Evolutionary conservation across 2,113 vertebrate genomes (phyloP).

Genomic region (Oplegnathus fasciatus): DNA sequence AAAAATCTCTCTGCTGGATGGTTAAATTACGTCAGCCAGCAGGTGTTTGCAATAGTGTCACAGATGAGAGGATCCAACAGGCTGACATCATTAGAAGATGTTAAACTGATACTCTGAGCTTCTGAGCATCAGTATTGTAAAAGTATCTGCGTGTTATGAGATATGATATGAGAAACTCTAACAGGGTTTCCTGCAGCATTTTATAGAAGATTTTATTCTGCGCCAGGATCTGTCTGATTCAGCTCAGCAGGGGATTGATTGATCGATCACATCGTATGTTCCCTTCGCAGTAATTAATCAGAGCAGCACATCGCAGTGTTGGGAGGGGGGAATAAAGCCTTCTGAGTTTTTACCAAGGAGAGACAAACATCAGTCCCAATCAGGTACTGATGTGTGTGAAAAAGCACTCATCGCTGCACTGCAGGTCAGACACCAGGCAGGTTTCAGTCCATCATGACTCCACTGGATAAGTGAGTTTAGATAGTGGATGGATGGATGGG

Average conservation of each 20-base stretch:
- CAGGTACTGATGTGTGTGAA: not conserved
- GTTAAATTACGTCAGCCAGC: constrained; percentile 45
- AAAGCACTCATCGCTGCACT: not conserved
- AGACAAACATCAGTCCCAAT: not conserved
- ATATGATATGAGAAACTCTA: not conserved
- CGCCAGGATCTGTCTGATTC: not conserved
- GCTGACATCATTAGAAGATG: constrained; percentile 17
- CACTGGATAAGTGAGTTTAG: not conserved
- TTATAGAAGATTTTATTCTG: not conserved
- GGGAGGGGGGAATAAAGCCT: not conserved
- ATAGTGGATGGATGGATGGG: not conserved
- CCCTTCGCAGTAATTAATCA: not conserved
- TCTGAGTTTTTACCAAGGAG: not conserved
- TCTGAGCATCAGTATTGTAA: not conserved
- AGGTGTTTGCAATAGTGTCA: constrained; percentile 41
- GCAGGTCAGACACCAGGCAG: too few relatives aligned
- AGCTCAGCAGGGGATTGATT: constrained; percentile 9
- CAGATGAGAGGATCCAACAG: not conserved
- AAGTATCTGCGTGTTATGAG: not conserved
- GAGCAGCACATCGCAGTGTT: not conserved
- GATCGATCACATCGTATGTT: not conserved
- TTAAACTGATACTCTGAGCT: constrained; percentile 7
- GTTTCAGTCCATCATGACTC: not conserved
- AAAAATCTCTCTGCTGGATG: constrained; percentile 18
- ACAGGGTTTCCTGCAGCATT: not conserved